Conservation (phyloP, 2,113 vertebrate genomes). For the Megaleporinus macrocephalus region DNA sequence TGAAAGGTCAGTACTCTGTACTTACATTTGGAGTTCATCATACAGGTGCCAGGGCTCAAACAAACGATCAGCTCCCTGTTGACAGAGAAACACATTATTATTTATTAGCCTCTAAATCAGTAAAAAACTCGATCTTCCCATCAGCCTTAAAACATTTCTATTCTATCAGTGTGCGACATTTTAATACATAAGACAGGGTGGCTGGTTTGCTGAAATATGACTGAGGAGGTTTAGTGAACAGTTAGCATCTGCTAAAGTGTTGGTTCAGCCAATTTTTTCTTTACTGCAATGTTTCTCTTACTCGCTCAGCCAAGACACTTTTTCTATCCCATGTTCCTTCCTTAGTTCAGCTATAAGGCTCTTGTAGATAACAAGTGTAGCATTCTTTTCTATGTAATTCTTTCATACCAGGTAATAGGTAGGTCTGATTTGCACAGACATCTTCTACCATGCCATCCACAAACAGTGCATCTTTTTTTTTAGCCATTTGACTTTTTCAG, state of each 20-base stretch:
- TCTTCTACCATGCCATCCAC: too few relatives aligned
- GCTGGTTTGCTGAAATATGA: too few relatives aligned
- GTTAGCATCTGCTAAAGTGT: too few relatives aligned
- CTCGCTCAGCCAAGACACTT: background rate
- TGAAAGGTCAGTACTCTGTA: conserved; percentile 35
- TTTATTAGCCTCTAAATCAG: conserved; percentile 25
- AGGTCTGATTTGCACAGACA: too few relatives aligned
- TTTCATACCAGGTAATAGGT: too few relatives aligned
- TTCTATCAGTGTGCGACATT: background rate
- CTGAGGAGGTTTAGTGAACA: too few relatives aligned
- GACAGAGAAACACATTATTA: conserved; percentile 50
- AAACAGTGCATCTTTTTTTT: too few relatives aligned
- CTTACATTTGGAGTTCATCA: conserved; percentile 77
- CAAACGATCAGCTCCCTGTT: conserved; percentile 60
- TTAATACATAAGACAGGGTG: too few relatives aligned
- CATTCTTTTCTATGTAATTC: too few relatives aligned
- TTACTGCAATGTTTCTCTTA: background rate
- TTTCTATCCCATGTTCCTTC: background rate
- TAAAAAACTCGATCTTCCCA: background rate
- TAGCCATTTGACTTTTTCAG: too few relatives aligned
- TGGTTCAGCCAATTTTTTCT: background rate
- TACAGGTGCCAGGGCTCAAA: conserved; percentile 37
- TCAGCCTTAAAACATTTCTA: background rate
- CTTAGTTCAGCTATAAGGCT: background rate
- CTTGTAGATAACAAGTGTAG: too few relatives aligned